These are phyloP conservation scores for Tupiocoris notatus DNA, from an alignment of 2,888 invertebrate genomes.

Conservation along the genomic window DNA sequence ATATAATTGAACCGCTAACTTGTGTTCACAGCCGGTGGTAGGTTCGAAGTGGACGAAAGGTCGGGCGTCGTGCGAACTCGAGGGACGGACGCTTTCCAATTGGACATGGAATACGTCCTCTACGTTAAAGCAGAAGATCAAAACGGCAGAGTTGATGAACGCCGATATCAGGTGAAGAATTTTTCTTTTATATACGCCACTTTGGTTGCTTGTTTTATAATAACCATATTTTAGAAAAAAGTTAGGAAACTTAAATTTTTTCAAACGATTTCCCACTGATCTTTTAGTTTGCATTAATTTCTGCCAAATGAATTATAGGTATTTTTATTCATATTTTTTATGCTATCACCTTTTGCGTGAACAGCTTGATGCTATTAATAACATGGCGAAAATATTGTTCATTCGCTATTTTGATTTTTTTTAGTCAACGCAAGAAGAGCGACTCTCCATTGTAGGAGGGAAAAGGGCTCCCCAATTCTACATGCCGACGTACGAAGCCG, in stretches of 20 bases:
- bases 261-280: no score
- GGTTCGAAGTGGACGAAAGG: constrained; percentile 84
- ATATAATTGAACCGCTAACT: no score
- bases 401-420: neutral
- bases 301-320: no score
- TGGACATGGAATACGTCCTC: constrained; percentile 94
- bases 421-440: constrained; percentile 79
- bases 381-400: no score
- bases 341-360: no score
- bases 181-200: no score
- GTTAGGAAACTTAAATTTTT: no score
- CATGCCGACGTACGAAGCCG: constrained; percentile 89
- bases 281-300: no score
- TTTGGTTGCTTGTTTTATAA: no score
- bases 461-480: constrained; percentile 97
- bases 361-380: no score
- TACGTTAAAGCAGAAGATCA: constrained; percentile 96
- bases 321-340: no score
- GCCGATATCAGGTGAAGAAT: constrained; percentile 70
- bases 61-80: constrained; percentile 89
- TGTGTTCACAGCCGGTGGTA: constrained; percentile 58
- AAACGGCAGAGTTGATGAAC: constrained; percentile 88
- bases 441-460: constrained; percentile 93
- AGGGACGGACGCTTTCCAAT: constrained; percentile 86
- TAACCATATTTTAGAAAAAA: no score